phyloP scores from a whole-genome alignment of 1,140 invertebrate species.

The Papilio aristodemus region DNA sequence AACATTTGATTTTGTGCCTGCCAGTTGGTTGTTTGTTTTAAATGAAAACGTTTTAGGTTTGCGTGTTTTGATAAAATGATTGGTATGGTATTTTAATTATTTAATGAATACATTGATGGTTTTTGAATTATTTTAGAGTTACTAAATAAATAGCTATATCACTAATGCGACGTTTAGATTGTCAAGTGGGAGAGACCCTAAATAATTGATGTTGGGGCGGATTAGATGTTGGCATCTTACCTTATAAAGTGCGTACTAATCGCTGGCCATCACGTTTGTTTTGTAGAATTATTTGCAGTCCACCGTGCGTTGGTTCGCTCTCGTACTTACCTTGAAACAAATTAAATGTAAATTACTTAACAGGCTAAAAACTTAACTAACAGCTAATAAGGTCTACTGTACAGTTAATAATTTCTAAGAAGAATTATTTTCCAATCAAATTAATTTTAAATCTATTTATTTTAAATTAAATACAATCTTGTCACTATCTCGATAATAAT shows the following conservation, averaged over 20 bases:
- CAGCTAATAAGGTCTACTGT: no score
- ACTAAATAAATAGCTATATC: neutral
- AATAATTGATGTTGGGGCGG: neutral
- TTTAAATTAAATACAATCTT: neutral
- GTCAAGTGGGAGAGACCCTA: neutral
- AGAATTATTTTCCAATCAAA: no score
- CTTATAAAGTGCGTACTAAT: no score
- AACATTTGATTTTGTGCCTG: constrained; percentile 24
- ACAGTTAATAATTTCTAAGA: no score
- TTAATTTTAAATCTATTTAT: no score
- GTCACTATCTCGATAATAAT: neutral
- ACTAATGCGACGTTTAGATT: neutral
- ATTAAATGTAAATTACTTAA: no score
- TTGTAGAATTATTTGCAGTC: no score
- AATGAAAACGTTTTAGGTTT: constrained; percentile 34
- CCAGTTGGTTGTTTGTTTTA: constrained; percentile 26
- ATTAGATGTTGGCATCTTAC: no score
- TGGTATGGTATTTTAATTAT: constrained; percentile 13
- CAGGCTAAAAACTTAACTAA: no score
- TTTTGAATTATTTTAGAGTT: neutral
- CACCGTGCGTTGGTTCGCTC: no score
- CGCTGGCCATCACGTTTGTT: no score
- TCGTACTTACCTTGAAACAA: no score
- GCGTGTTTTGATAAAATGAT: constrained; percentile 26
- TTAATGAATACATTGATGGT: neutral